Conservation (phyloP, 2,797 vertebrate genomes). For the Sarcophilus harrisii region DNA sequence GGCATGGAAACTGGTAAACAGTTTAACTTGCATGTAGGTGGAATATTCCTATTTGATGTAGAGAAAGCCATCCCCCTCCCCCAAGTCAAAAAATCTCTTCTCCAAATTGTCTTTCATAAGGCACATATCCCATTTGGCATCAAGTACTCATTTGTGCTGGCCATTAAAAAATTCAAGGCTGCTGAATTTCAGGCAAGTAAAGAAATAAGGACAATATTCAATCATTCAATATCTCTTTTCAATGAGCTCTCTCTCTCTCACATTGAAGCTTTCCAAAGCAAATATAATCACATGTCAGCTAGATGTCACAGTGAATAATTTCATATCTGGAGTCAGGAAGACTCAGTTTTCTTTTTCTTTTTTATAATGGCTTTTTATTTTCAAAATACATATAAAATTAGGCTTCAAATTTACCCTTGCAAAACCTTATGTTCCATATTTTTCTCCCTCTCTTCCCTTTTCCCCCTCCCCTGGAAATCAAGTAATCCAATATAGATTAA, state of each 20-base stretch:
- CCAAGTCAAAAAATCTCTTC: neutral
- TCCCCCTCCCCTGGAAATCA: too few species aligned
- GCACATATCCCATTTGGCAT: neutral
- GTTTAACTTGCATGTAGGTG: neutral
- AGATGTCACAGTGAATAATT: neutral
- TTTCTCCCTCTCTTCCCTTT: too few species aligned
- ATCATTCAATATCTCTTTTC: neutral
- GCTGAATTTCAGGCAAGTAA: neutral
- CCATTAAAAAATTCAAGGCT: neutral
- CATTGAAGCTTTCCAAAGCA: neutral
- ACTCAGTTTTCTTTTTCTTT: neutral
- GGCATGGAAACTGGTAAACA: neutral
- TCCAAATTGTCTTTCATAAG: neutral
- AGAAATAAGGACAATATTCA: neutral
- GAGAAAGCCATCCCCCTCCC: rapidly evolving
- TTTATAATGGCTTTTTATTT: neutral
- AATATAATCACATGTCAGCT: neutral
- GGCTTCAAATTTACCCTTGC: neutral
- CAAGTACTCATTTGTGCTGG: neutral
- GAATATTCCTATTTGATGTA: neutral
- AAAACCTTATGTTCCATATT: too few species aligned
- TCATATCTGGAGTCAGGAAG: neutral
- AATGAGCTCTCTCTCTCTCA: neutral
- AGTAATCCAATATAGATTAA: too few species aligned
- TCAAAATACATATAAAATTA: too few species aligned